Conservation (phyloP, 2,113 vertebrate genomes). For the Ciconia stormi region DNA sequence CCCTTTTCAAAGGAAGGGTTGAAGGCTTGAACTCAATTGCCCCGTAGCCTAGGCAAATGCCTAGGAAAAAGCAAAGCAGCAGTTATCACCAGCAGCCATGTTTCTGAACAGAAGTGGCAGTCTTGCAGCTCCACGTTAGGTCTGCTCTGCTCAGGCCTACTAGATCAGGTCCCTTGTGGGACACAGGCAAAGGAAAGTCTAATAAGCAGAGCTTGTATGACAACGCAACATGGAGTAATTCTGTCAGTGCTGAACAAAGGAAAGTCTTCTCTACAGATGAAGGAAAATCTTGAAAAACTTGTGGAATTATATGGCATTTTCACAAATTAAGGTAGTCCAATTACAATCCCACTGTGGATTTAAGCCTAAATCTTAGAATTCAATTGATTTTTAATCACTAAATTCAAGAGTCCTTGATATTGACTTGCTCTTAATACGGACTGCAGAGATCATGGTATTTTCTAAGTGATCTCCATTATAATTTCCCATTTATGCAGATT, state of each 20-base stretch:
- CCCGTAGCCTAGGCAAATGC: neutral
- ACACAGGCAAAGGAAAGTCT: neutral
- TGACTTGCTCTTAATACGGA: neutral
- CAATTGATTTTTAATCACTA: neutral
- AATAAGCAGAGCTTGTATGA: neutral
- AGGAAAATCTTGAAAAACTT: neutral
- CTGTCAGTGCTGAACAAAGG: neutral
- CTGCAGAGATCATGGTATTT: neutral
- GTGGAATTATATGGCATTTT: neutral
- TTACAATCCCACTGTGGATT: neutral
- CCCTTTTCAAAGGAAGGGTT: neutral
- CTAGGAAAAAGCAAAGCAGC: neutral
- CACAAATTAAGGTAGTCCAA: neutral
- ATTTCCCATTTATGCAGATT: neutral
- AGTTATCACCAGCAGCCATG: neutral
- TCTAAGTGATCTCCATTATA: neutral
- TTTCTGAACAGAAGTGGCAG: neutral
- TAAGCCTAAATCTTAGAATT: neutral
- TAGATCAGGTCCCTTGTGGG: neutral
- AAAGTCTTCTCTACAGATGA: neutral
- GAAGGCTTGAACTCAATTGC: neutral
- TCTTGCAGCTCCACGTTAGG: fast-evolving
- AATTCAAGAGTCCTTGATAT: neutral
- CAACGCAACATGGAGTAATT: neutral
- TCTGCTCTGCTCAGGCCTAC: neutral